phyloP scores from a whole-genome alignment of 1,140 invertebrate species.

The Trichomalopsis sarcophagae region DNA sequence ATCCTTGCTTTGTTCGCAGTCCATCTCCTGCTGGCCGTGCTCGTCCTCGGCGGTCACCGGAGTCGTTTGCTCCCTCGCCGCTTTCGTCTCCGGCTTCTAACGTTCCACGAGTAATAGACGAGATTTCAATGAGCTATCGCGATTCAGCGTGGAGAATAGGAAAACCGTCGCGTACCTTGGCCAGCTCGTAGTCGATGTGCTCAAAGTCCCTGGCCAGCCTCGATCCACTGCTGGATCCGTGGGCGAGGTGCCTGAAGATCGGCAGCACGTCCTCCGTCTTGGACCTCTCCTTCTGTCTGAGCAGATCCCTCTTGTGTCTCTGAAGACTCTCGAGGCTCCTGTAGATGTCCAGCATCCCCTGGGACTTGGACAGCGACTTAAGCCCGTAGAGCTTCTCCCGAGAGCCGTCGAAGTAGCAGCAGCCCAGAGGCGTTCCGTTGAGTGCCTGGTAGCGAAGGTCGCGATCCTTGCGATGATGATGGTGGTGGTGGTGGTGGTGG shows the following conservation, averaged over 20 bases:
- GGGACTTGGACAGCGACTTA: constrained; percentile 76
- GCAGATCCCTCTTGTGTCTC: constrained; percentile 59
- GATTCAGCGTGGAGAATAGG: not conserved
- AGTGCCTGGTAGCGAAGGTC: constrained; percentile 35
- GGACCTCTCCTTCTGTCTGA: constrained; percentile 56
- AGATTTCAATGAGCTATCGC: too few species aligned
- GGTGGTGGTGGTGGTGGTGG: not conserved
- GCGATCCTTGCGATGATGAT: constrained; percentile 4
- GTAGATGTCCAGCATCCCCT: constrained; percentile 76
- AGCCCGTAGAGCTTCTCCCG: constrained; percentile 76
- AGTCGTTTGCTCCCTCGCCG: not conserved
- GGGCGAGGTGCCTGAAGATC: constrained; percentile 64
- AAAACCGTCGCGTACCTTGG: not conserved
- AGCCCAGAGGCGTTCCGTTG: constrained; percentile 1
- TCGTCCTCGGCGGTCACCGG: not conserved
- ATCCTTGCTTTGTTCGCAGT: too few species aligned
- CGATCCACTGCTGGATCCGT: constrained; percentile 53
- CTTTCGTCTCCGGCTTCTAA: not conserved
- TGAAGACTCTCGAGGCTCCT: constrained; percentile 70
- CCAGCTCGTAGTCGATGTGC: not conserved
- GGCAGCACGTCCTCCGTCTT: constrained; percentile 68
- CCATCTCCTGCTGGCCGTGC: not conserved
- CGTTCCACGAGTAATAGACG: too few species aligned
- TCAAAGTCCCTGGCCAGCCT: constrained; percentile 4
- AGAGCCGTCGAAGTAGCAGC: constrained; percentile 67